Percentiles rank a stretch among this genome's conserved stretches.
Evolutionary conservation across 2,888 invertebrate species (phyloP).

Genomic region (Phragmatobia fuliginosa): DNA sequence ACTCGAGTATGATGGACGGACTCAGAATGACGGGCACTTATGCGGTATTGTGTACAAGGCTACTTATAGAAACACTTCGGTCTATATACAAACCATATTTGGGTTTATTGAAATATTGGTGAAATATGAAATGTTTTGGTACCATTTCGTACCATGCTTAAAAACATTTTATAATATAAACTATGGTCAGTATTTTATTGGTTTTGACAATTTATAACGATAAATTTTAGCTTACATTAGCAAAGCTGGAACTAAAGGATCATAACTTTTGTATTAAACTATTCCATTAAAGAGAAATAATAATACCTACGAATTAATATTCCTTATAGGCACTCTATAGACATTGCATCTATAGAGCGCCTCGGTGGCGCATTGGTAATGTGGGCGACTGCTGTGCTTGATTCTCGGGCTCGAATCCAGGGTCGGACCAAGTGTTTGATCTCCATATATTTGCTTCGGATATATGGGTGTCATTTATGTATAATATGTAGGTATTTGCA

Average conservation of each 20-base stretch:
- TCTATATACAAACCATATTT: background rate
- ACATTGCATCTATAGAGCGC: too few relatives aligned
- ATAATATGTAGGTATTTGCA: too few relatives aligned
- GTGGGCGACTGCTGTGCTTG: too few relatives aligned
- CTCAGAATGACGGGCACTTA: constrained; percentile 34
- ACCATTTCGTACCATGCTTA: constrained; percentile 21
- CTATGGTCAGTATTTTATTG: background rate
- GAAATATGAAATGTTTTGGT: constrained; percentile 5
- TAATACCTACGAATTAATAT: too few relatives aligned
- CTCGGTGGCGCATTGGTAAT: too few relatives aligned
- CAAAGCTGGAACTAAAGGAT: background rate
- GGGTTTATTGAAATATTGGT: background rate
- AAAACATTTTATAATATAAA: background rate
- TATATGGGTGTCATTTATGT: too few relatives aligned
- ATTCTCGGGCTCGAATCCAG: too few relatives aligned
- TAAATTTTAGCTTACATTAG: background rate
- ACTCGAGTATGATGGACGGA: constrained; percentile 40
- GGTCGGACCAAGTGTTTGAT: too few relatives aligned
- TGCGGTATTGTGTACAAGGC: constrained; percentile 29
- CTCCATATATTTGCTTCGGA: too few relatives aligned
- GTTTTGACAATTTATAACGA: background rate
- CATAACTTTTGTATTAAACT: background rate
- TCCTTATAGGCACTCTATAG: too few relatives aligned
- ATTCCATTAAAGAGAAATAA: background rate
- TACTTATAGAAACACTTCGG: constrained; percentile 1